Evolutionary conservation across 2,888 invertebrate species (phyloP).

Genomic region (Andrena bicolor): DNA sequence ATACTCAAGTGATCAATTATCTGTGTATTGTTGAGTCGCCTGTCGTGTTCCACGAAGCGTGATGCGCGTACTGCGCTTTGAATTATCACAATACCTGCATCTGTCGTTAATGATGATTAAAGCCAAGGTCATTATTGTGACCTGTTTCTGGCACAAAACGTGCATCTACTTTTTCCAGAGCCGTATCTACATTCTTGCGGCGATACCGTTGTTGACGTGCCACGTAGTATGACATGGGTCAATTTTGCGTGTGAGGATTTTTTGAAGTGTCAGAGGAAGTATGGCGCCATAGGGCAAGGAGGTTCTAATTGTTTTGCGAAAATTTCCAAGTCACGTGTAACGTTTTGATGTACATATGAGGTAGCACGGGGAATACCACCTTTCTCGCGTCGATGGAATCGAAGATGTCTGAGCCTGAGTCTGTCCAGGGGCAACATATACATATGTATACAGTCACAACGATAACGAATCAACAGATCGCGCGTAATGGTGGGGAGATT

Average conservation of each 20-base stretch:
- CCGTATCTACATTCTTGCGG: background rate
- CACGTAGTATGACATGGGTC: background rate
- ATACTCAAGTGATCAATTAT: conserved; percentile 2
- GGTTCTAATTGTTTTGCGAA: background rate
- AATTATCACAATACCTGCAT: conserved; percentile 34
- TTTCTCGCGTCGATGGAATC: conserved; percentile 1
- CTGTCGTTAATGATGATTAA: conserved; percentile 39
- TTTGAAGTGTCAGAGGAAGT: too few species aligned
- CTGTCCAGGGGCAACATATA: conserved; percentile 1
- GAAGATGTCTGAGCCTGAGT: background rate
- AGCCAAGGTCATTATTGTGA: conserved; percentile 16
- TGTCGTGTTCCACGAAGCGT: background rate
- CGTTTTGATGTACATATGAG: too few species aligned
- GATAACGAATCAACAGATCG: conserved; percentile 14
- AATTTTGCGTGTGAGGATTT: background rate
- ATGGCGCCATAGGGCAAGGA: background rate
- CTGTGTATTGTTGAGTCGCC: conserved; percentile 1
- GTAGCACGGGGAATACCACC: conserved; percentile 61
- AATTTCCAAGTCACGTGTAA: conserved; percentile 46
- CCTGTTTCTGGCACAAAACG: conserved; percentile 6
- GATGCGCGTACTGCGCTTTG: conserved; percentile 1
- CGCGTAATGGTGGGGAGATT: conserved; percentile 50
- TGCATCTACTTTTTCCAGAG: background rate
- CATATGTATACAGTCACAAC: background rate
- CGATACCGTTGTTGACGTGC: conserved; percentile 1